A percentile compares a stretch with the other conserved stretches of the same genome.
These are phyloP conservation scores for Drosophila pseudotakahashii DNA, from an alignment of 2,888 invertebrate genomes.

Conservation along the genomic window DNA sequence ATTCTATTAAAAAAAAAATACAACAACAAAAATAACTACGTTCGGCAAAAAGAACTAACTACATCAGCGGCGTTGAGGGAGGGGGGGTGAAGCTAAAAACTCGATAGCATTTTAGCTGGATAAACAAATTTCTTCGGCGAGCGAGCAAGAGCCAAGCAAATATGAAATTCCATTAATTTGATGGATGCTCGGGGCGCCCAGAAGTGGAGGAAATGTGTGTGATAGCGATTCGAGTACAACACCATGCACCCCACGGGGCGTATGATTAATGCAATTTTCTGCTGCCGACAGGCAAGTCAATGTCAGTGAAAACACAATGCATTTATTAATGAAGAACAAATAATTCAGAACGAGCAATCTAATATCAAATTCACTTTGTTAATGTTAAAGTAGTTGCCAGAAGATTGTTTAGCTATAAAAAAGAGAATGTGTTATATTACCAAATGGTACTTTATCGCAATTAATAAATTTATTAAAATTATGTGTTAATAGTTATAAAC, in stretches of 20 bases:
- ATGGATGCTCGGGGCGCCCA: slow-evolving; percentile 45
- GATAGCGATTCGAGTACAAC: slow-evolving; percentile 25
- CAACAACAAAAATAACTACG: slow-evolving; percentile 1
- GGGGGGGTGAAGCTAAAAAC: slow-evolving; percentile 20
- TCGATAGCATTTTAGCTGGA: slow-evolving; percentile 58
- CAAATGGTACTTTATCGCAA: no score
- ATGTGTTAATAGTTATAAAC: no score
- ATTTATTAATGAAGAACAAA: slow-evolving; percentile 43
- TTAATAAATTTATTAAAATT: no score
- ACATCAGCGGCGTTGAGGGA: slow-evolving; percentile 16
- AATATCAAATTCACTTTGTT: slow-evolving; percentile 10
- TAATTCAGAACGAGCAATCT: not conserved
- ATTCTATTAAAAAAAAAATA: slow-evolving; percentile 62
- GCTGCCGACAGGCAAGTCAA: slow-evolving; percentile 14
- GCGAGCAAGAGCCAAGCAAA: slow-evolving; percentile 45
- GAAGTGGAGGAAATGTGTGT: slow-evolving; percentile 11
- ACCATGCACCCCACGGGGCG: slow-evolving; percentile 34
- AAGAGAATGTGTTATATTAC: no score
- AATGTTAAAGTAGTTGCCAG: no score
- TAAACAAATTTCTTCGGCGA: slow-evolving; percentile 46
- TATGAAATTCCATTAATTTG: slow-evolving; percentile 67
- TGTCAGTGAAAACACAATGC: slow-evolving; percentile 30
- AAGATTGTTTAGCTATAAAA: no score
- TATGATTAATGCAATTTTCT: slow-evolving; percentile 67
- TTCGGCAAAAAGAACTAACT: slow-evolving; percentile 28